Evolutionary conservation across 2,797 vertebrate species (phyloP).

Genomic region (Mus minutoides): DNA sequence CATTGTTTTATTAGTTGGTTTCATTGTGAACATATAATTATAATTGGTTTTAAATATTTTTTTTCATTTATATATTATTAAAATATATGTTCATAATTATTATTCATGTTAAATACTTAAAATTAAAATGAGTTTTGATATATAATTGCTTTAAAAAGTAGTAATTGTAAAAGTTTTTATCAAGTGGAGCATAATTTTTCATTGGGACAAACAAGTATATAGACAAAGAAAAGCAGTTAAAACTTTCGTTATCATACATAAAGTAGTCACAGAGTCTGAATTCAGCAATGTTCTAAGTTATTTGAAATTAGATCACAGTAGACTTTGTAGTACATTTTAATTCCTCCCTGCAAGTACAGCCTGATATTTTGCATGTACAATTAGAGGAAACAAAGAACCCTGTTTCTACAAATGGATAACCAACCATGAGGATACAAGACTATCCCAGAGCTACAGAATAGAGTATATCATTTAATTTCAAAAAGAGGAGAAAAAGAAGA

Average conservation of each 20-base stretch:
- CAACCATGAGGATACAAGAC: slow-evolving; percentile 42
- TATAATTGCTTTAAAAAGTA: neutral
- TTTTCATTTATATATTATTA: neutral
- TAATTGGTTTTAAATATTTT: neutral
- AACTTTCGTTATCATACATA: neutral
- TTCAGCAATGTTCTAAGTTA: slow-evolving; percentile 35
- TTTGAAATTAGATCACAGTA: slow-evolving; percentile 16
- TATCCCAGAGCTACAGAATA: neutral
- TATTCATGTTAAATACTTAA: neutral
- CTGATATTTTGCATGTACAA: slow-evolving; percentile 49
- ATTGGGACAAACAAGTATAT: neutral
- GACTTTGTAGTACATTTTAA: slow-evolving; percentile 43
- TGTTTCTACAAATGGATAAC: slow-evolving; percentile 67
- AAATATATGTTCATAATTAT: neutral
- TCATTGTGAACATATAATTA: slow-evolving; percentile 2
- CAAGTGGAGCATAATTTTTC: neutral
- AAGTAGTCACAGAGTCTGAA: neutral
- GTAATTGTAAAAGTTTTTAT: neutral
- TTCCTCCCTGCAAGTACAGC: slow-evolving; percentile 40
- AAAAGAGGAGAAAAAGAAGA: neutral
- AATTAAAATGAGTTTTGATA: neutral
- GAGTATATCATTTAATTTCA: slow-evolving; percentile 24
- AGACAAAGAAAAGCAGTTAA: neutral
- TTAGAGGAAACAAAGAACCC: slow-evolving; percentile 56
- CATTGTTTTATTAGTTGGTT: neutral